A percentile compares a stretch with the other conserved stretches of the same genome.
Conservation (phyloP, 92 coral and sea anemone genomes). For the Hydrozoanthus gracilis region DNA sequence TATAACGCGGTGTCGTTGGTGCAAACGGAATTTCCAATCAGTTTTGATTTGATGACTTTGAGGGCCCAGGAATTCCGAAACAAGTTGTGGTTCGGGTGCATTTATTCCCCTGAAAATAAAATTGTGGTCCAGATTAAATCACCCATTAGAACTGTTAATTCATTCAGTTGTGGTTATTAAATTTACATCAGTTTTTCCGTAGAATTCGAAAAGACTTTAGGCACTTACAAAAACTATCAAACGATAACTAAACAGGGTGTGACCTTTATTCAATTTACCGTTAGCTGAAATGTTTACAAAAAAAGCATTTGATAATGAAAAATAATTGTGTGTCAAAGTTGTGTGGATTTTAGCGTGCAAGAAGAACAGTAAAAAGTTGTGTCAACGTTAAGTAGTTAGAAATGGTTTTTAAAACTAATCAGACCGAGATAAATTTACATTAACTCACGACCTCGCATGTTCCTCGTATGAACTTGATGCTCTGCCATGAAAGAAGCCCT, state of each 20-base stretch:
- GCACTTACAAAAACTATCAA: no score
- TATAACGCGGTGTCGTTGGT: background rate
- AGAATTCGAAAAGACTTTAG: background rate
- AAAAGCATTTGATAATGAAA: constrained; percentile 3
- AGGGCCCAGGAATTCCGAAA: constrained; percentile 1
- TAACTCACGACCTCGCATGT: background rate
- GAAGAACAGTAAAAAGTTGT: background rate
- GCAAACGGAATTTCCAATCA: background rate
- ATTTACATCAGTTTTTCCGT: background rate
- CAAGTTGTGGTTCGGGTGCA: background rate
- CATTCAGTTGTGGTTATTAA: background rate
- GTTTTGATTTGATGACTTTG: background rate
- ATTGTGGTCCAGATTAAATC: background rate
- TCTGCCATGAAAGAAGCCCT: background rate
- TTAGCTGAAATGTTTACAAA: constrained; percentile 17
- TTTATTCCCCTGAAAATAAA: background rate
- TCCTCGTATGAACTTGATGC: constrained; percentile 11
- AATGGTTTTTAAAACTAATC: background rate
- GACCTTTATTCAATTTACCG: background rate
- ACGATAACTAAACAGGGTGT: constrained; percentile 7
- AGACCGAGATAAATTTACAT: no score
- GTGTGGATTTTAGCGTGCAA: background rate
- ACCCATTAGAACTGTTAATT: background rate
- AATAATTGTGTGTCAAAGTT: background rate
- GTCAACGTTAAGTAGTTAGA: background rate